These are phyloP conservation scores for Plectropomus leopardus DNA, from an alignment of 2,113 vertebrate species.

Conservation along the genomic window DNA sequence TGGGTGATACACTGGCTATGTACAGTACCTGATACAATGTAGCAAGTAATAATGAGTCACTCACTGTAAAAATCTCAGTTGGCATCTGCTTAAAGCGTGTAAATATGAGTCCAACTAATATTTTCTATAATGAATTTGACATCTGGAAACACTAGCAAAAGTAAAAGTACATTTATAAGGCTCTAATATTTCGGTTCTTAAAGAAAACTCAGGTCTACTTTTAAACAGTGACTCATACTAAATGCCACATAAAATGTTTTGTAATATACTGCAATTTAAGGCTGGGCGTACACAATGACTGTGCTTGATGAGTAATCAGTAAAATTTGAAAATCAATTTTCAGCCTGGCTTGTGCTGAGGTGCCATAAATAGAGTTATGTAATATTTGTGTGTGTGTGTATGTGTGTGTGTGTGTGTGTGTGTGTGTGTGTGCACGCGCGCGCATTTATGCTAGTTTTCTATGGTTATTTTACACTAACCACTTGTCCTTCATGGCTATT, in stretches of 20 bases:
- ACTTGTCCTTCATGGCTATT: conserved; percentile 26
- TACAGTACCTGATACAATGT: too few species aligned
- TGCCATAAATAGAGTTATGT: neutral
- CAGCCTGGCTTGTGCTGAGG: neutral
- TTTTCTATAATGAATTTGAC: neutral
- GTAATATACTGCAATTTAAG: neutral
- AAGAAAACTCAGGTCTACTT: neutral
- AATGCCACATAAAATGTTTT: neutral
- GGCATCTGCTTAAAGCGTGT: neutral
- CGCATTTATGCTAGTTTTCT: neutral
- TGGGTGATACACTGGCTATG: too few species aligned
- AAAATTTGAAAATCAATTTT: neutral
- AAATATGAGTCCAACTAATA: neutral
- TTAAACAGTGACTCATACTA: neutral
- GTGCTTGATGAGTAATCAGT: neutral
- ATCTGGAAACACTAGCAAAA: neutral
- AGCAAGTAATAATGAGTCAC: too few species aligned
- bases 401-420: neutral
- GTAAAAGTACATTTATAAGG: neutral
- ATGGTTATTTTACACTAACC: neutral
- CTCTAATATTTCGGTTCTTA: neutral
- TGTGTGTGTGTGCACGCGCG: too few species aligned
- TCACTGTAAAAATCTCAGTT: neutral
- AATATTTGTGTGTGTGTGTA: neutral
- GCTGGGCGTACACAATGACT: neutral